Conservation (phyloP, 1,140 invertebrate genomes). For the Camponotus pennsylvanicus region DNA sequence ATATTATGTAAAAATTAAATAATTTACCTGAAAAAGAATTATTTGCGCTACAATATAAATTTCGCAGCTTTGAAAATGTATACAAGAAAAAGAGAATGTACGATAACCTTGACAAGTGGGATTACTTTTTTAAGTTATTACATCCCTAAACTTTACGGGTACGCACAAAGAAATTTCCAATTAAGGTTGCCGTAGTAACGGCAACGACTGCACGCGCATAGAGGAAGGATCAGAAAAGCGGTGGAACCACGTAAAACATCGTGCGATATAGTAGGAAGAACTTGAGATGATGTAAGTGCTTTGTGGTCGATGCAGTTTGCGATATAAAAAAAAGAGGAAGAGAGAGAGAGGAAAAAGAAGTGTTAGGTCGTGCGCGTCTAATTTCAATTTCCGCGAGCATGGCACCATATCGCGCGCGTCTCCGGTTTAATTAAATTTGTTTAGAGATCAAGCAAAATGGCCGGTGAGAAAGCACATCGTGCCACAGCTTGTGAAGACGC, state of each 20-base stretch:
- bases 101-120: slow-evolving; percentile 12
- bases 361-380: slow-evolving; percentile 64
- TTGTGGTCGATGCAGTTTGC: slow-evolving; percentile 31
- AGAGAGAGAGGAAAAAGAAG: neutral
- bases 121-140: slow-evolving; percentile 38
- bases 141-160: neutral
- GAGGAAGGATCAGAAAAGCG: slow-evolving; percentile 36
- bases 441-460: slow-evolving; percentile 76
- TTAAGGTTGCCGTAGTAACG: slow-evolving; percentile 53
- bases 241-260: slow-evolving; percentile 35
- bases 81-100: slow-evolving; percentile 7
- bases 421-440: slow-evolving; percentile 81
- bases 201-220: slow-evolving; percentile 23
- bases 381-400: slow-evolving; percentile 78
- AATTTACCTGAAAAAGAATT: too few relatives aligned
- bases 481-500: slow-evolving; percentile 35
- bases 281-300: slow-evolving; percentile 52
- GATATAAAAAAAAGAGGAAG: neutral
- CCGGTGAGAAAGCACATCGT: slow-evolving; percentile 15
- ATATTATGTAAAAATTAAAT: neutral
- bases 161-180: slow-evolving; percentile 55
- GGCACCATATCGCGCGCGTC: slow-evolving; percentile 65
- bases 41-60: neutral
- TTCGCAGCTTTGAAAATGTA: neutral
- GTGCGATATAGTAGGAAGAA: neutral